Base-by-base conservation (phyloP, 2,888 invertebrate genomes). In the Tetragonula carbonaria region DNA sequence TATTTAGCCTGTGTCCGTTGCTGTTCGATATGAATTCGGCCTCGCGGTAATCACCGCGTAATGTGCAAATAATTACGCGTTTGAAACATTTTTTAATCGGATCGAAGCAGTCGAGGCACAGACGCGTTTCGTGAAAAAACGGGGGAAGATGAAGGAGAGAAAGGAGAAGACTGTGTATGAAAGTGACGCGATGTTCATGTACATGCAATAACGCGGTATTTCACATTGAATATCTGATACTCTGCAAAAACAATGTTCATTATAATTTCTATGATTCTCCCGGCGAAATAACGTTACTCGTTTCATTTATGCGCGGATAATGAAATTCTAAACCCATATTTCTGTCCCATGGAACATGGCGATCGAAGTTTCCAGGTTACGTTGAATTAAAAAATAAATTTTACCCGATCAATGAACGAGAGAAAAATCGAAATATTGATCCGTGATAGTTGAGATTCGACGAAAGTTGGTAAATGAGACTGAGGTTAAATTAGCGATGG, bases 1-100 rank as follows among this genome's bases (percentile, higher is more conserved):
- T 72, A 45, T 70, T 33, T 28, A 33, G 28, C n/a, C 21, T 0
- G 28, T n/a, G 18, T 51, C n/a, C 13, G 14, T 8, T 45, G 14
- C 28, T n/a, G 5, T 76, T 51, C 18, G 50, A 51, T 13, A 33
- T 13, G 50, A n/a, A 28, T 28, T 28, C 23, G 1, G 59, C 4
- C 16, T 62, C 23, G 4, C 8, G 8, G 8, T 62, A 51, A 11
- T 33, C 18, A 11, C 21, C 11, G 16, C 14, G 33, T 16, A 74
- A 51, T 33, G 11, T 66, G 18, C 21, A 73, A 63, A 63, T 78
- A 63, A 77, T 77, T 38, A 21, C 21, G 14, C 2, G 16, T 18
- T 28, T 18, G 50, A 4, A 33, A 16, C 21, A 33, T 45, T 28
- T 28, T 18, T 18, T 38, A 38, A n/a, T 71, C 55, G 70, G 13